phyloP scores from a whole-genome alignment of 2,888 invertebrate species.

The Sesamia inferens region DNA sequence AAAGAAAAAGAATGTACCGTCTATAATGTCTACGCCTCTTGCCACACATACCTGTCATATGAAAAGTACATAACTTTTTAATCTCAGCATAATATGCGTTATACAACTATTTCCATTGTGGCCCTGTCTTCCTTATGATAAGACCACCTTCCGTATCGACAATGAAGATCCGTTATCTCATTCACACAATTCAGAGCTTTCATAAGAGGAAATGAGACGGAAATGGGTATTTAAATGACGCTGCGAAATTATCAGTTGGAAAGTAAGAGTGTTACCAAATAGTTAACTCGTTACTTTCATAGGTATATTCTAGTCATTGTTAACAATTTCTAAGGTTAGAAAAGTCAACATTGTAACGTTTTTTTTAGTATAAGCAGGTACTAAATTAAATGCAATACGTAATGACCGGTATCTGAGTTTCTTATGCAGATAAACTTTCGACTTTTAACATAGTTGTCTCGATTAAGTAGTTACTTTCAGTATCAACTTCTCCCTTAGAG shows the following conservation, averaged over 20 bases:
- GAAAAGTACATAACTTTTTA: constrained; percentile 34
- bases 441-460: too few species aligned
- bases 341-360: constrained; percentile 6
- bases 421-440: not conserved
- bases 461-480: too few species aligned
- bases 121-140: constrained; percentile 58
- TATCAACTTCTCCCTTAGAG: not conserved
- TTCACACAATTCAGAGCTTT: constrained; percentile 59
- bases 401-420: not conserved
- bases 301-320: constrained; percentile 14
- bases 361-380: not conserved
- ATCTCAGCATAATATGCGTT: constrained; percentile 43
- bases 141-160: constrained; percentile 59
- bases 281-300: constrained; percentile 43
- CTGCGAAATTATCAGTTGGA: constrained; percentile 56
- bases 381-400: not conserved
- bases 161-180: constrained; percentile 65
- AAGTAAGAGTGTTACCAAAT: constrained; percentile 60
- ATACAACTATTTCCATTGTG: constrained; percentile 63
- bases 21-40: constrained; percentile 46
- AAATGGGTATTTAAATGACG: constrained; percentile 56
- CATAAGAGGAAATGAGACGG: constrained; percentile 65
- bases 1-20: constrained; percentile 39
- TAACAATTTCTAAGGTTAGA: constrained; percentile 21
- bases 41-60: constrained; percentile 32